phyloP scores from a whole-genome alignment of 2,797 vertebrate genomes.

The Acomys russatus region DNA sequence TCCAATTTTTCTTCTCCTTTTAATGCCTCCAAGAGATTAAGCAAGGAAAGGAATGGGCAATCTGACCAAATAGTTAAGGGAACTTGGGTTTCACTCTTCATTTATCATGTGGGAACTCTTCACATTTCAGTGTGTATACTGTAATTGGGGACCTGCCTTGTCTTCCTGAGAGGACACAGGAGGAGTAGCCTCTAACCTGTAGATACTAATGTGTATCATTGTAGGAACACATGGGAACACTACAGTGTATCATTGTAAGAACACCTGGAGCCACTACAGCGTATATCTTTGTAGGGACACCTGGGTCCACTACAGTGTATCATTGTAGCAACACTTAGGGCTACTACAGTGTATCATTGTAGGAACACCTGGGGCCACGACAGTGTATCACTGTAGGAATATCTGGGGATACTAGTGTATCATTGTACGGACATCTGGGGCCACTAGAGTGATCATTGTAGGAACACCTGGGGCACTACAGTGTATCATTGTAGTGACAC shows the following conservation, averaged over 20 bases:
- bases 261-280: background rate
- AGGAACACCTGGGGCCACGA: background rate
- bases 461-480: background rate
- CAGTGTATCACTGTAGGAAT: background rate
- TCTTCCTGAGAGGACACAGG: background rate
- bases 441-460: background rate
- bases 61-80: background rate
- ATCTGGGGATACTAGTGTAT: background rate
- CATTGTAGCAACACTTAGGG: no score
- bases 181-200: background rate
- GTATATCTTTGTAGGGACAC: no score
- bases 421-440: background rate
- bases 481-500: background rate
- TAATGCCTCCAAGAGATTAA: background rate
- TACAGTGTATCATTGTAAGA: background rate
- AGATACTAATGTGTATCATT: background rate
- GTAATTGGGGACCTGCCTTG: slow-evolving; percentile 13
- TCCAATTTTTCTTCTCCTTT: background rate
- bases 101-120: background rate
- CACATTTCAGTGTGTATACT: background rate
- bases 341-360: background rate
- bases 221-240: background rate
- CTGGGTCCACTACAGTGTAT: no score
- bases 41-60: background rate
- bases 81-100: slow-evolving; percentile 11